A percentile compares a stretch with the other conserved stretches of the same genome.
Conservation (phyloP, 1,140 invertebrate genomes). For the Monomorium pharaonis region DNA sequence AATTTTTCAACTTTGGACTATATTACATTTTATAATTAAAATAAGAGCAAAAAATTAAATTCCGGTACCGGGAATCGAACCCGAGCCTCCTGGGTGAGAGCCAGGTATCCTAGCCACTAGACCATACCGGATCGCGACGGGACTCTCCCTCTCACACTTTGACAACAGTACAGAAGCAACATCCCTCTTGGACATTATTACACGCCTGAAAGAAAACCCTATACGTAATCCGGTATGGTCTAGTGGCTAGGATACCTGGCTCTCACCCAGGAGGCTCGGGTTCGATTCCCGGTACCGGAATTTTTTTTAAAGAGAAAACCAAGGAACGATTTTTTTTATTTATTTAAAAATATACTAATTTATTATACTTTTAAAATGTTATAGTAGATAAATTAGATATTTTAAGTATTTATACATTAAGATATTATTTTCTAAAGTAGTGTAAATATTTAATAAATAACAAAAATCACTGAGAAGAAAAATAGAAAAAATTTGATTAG, state of each 20-base stretch:
- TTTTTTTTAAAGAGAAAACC: background rate
- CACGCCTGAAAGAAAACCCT: too few relatives aligned
- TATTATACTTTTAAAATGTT: background rate
- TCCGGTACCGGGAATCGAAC: slow-evolving; percentile 24
- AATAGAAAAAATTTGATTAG: background rate
- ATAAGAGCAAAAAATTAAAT: background rate
- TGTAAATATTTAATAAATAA: background rate
- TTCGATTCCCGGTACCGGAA: slow-evolving; percentile 32
- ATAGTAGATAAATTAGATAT: background rate
- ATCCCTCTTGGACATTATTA: too few relatives aligned
- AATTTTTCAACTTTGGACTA: background rate
- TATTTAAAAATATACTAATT: slow-evolving; percentile 1
- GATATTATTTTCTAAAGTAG: background rate
- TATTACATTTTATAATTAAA: background rate
- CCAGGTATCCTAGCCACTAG: slow-evolving; percentile 22
- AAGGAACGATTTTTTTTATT: too few relatives aligned
- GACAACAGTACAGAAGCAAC: too few relatives aligned
- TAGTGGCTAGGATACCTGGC: slow-evolving; percentile 43
- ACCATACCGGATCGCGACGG: slow-evolving; percentile 8
- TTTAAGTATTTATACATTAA: background rate
- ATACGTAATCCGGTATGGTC: slow-evolving; percentile 17
- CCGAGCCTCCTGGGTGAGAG: slow-evolving; percentile 28
- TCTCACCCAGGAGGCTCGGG: slow-evolving; percentile 37
- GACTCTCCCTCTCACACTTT: too few relatives aligned
- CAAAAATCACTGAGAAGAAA: background rate